Conservation (phyloP, 2,797 vertebrate genomes). For the Pseudochaenichthys georgianus region DNA sequence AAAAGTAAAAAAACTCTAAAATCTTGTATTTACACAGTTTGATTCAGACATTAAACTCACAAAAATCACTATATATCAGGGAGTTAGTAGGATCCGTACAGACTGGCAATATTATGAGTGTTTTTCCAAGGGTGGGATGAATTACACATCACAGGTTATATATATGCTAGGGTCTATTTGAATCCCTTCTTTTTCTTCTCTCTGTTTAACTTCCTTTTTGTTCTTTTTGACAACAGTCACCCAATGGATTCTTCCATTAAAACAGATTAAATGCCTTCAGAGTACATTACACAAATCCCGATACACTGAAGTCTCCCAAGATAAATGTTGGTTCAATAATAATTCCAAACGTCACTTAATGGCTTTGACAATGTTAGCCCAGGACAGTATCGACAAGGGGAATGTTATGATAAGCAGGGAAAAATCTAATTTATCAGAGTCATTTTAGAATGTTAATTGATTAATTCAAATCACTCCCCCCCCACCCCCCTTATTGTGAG, state of each 20-base stretch:
- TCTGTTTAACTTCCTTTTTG: slow-evolving; percentile 36
- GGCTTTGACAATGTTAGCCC: slow-evolving; percentile 57
- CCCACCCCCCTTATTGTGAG: slow-evolving; percentile 4
- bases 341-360: slow-evolving; percentile 64
- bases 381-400: slow-evolving; percentile 71
- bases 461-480: slow-evolving; percentile 68
- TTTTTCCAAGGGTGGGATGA: slow-evolving; percentile 9
- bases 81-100: not conserved
- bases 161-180: slow-evolving; percentile 9
- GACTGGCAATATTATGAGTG: not conserved
- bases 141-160: slow-evolving; percentile 30
- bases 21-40: not conserved
- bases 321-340: slow-evolving; percentile 76
- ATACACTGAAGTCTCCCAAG: slow-evolving; percentile 52
- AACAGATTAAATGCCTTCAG: slow-evolving; percentile 66
- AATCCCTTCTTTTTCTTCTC: slow-evolving; percentile 13
- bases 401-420: slow-evolving; percentile 76
- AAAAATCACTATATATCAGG: not conserved
- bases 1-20: not conserved
- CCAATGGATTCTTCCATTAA: slow-evolving; percentile 56
- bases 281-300: slow-evolving; percentile 64
- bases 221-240: slow-evolving; percentile 20
- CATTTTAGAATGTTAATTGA: slow-evolving; percentile 74
- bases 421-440: slow-evolving; percentile 69
- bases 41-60: not conserved